These are phyloP conservation scores for Petrolisthes cinctipes DNA, from an alignment of 2,888 invertebrate species.

Conservation along the genomic window DNA sequence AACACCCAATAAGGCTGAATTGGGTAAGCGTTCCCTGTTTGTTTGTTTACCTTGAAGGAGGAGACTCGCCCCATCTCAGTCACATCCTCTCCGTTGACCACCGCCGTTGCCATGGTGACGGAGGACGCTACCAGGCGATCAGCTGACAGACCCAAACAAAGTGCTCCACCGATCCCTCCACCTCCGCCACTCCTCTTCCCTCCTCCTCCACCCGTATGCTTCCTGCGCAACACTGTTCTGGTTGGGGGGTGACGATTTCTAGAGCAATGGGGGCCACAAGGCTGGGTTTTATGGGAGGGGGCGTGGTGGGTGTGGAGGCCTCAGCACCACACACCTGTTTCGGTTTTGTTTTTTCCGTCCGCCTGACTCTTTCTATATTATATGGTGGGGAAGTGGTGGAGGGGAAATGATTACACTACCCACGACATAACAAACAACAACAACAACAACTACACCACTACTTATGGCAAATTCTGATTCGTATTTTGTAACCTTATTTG, in stretches of 20 bases:
- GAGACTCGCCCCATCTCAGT: conserved; percentile 42
- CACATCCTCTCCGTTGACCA: conserved; percentile 51
- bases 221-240: background rate
- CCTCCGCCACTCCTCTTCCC: background rate
- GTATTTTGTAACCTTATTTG: no score
- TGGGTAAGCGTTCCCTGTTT: background rate
- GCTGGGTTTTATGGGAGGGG: background rate
- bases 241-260: background rate
- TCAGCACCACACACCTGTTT: no score
- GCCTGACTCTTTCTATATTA: no score
- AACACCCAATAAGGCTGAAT: no score
- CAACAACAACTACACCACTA: no score
- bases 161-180: no score
- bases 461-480: no score
- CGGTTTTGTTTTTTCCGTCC: no score
- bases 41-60: conserved; percentile 46
- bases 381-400: no score
- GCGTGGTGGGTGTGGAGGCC: background rate
- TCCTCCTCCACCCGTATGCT: background rate
- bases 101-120: conserved; percentile 40
- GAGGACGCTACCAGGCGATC: background rate
- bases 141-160: conserved; percentile 17
- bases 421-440: no score
- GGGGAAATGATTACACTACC: no score
- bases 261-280: background rate